phyloP scores from a whole-genome alignment of 23 tunicate genomes.

The Corella eumyota region DNA sequence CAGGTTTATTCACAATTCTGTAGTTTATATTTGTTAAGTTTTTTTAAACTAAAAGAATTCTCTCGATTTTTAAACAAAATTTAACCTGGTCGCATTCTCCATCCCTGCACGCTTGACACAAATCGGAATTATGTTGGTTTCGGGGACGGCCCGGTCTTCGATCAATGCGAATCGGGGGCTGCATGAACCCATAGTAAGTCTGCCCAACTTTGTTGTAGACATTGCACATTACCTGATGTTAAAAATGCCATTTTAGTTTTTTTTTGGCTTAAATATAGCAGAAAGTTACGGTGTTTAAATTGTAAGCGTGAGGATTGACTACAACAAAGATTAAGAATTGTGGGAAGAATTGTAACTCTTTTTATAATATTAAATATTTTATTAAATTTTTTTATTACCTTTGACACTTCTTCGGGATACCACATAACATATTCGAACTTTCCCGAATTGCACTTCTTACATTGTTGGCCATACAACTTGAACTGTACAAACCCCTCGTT shows the following conservation, averaged over 20 bases:
- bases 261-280: neutral
- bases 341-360: too few species aligned
- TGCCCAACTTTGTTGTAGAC: slow-evolving; percentile 92
- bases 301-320: too few species aligned
- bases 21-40: neutral
- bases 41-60: neutral
- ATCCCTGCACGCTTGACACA: slow-evolving; percentile 98
- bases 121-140: slow-evolving; percentile 87
- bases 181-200: slow-evolving; percentile 76
- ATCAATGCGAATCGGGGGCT: slow-evolving; percentile 78
- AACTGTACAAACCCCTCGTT: slow-evolving; percentile 78
- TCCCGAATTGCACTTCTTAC: slow-evolving; percentile 92
- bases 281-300: neutral
- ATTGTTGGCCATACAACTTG: slow-evolving; percentile 97
- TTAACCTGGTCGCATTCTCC: slow-evolving; percentile 99
- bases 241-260: neutral
- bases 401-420: slow-evolving; percentile 99
- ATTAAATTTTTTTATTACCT: slow-evolving; percentile 30
- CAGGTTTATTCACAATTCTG: neutral
- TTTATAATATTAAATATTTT: too few species aligned
- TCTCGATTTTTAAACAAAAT: neutral
- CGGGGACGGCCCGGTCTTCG: slow-evolving; percentile 94
- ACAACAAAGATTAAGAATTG: too few species aligned
- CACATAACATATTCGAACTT: slow-evolving; percentile 99
- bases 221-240: slow-evolving; percentile 87